Conservation (phyloP, 35 echinoderm and acorn worm species). For the Lytechinus pictus region DNA sequence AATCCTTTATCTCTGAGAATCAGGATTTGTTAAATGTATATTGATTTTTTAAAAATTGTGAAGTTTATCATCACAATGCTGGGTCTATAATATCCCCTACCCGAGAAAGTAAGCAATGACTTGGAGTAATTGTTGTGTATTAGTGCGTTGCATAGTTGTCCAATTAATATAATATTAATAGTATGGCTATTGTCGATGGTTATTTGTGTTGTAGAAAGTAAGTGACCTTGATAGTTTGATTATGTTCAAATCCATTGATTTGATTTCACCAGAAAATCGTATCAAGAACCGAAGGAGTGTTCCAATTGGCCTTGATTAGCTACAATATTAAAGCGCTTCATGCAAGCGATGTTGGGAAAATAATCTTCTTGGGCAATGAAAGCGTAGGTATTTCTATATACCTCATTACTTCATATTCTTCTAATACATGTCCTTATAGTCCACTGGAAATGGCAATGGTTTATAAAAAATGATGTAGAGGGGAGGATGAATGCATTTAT, state of each 20-base stretch:
- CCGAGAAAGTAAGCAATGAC: too few relatives aligned
- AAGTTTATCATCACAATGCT: too few relatives aligned
- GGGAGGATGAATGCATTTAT: background rate
- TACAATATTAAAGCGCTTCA: background rate
- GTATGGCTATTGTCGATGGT: too few relatives aligned
- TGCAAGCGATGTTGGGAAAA: background rate
- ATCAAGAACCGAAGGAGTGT: background rate
- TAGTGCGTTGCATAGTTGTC: too few relatives aligned
- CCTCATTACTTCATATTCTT: background rate
- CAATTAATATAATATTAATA: too few relatives aligned
- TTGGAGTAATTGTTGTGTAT: too few relatives aligned
- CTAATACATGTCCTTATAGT: background rate
- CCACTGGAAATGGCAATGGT: background rate
- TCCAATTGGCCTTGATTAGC: background rate
- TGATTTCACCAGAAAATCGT: slow-evolving; percentile 3
- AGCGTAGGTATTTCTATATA: background rate
- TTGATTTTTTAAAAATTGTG: too few relatives aligned
- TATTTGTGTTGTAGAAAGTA: background rate
- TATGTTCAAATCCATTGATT: background rate
- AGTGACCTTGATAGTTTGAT: background rate
- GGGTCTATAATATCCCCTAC: too few relatives aligned
- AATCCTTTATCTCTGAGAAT: too few relatives aligned
- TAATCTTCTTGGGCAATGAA: background rate
- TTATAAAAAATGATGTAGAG: too few relatives aligned
- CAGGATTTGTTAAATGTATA: too few relatives aligned